A percentile compares a stretch with the other conserved stretches of the same genome.
These are phyloP conservation scores for Machimus atricapillus DNA, from an alignment of 2,888 invertebrate genomes.

Conservation along the genomic window DNA sequence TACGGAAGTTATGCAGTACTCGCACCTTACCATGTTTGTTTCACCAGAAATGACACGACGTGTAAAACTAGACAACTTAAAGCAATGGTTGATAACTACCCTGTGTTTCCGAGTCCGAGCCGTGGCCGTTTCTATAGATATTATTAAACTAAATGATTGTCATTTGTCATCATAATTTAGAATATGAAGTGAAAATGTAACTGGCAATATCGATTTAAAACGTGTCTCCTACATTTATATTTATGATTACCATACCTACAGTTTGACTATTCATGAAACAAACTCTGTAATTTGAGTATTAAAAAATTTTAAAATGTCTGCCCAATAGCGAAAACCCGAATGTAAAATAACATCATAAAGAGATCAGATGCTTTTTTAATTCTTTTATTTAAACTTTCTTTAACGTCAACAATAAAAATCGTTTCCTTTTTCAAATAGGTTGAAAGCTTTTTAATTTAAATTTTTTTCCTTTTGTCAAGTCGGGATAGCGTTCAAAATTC, in stretches of 20 bases:
- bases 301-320: neutral
- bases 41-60: neutral
- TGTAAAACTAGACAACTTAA: neutral
- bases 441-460: neutral
- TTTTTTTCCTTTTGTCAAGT: neutral
- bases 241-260: neutral
- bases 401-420: neutral
- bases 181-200: too few species aligned
- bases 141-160: too few species aligned
- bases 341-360: neutral
- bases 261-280: neutral
- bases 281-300: neutral
- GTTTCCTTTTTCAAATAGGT: neutral
- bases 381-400: neutral
- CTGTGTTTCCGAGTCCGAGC: too few species aligned
- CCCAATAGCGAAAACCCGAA: neutral
- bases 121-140: too few species aligned
- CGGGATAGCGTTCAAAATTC: neutral
- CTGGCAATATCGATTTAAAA: too few species aligned
- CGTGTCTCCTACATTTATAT: too few species aligned
- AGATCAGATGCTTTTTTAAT: neutral
- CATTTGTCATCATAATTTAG: neutral
- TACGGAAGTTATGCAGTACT: neutral
- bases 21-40: neutral
- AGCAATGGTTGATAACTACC: neutral